These are phyloP conservation scores for Aramus guarauna DNA, from an alignment of 2,113 vertebrate species.

Conservation along the genomic window DNA sequence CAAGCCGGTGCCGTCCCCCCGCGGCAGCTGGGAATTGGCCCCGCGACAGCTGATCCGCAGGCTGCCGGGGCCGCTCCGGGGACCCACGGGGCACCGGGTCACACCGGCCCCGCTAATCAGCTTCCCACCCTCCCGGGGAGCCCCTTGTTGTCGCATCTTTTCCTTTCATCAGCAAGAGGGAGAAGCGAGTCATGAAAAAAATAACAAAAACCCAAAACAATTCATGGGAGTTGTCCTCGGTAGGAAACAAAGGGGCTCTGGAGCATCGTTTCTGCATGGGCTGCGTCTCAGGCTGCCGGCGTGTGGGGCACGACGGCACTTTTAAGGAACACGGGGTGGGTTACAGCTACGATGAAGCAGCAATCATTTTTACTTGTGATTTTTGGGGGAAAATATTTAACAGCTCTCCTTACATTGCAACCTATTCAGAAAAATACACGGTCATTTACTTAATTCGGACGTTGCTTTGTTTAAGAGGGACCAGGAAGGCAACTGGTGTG, in stretches of 20 bases:
- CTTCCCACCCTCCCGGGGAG: background rate
- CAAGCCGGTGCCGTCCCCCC: background rate
- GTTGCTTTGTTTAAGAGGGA: background rate
- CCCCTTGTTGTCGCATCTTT: background rate
- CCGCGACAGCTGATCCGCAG: background rate
- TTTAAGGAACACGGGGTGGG: background rate
- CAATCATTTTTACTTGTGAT: background rate
- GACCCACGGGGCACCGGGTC: background rate
- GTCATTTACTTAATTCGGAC: background rate
- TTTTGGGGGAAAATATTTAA: background rate
- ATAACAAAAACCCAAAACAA: no score
- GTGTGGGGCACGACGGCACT: no score
- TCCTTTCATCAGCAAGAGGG: background rate
- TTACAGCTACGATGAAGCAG: background rate
- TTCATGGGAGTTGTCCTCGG: background rate
- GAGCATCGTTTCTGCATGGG: background rate
- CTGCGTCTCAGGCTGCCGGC: background rate
- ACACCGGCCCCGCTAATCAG: background rate
- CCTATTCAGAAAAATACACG: fast-evolving
- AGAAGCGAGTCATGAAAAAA: background rate
- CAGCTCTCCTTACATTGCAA: background rate
- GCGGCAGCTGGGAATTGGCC: background rate
- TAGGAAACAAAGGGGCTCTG: background rate
- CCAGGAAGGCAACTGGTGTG: background rate
- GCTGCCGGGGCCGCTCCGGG: background rate